Conservation (phyloP, 2,113 vertebrate species). For the Orientallactaga bullata region DNA sequence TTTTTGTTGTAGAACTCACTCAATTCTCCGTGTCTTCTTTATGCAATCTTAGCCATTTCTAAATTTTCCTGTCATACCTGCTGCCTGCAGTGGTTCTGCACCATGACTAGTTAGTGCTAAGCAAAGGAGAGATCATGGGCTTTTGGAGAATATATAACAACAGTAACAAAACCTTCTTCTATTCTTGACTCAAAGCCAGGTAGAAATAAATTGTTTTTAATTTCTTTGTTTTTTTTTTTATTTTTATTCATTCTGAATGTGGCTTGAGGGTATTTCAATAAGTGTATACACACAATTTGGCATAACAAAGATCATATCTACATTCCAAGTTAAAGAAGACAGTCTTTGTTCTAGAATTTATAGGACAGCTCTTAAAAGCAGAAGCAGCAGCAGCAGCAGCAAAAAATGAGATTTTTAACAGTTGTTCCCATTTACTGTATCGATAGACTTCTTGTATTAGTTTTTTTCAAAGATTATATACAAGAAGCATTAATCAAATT, state of each 20-base stretch:
- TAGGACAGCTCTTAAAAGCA: background rate
- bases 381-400: background rate
- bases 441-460: background rate
- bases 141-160: background rate
- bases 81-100: background rate
- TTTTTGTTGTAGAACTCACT: background rate
- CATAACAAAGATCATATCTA: background rate
- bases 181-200: conserved; percentile 12
- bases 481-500: background rate
- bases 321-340: background rate
- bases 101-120: background rate
- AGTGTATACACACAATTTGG: background rate
- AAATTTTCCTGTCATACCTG: background rate
- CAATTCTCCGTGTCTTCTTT: background rate
- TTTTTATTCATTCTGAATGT: background rate
- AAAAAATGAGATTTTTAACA: no score
- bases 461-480: background rate
- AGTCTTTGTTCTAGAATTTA: background rate
- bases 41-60: background rate
- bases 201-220: background rate
- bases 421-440: background rate
- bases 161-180: conserved; percentile 7
- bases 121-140: background rate
- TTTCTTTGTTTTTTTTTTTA: background rate
- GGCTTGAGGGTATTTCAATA: background rate